phyloP scores from a whole-genome alignment of 2,888 invertebrate genomes.

The Trichopria drosophilae region DNA sequence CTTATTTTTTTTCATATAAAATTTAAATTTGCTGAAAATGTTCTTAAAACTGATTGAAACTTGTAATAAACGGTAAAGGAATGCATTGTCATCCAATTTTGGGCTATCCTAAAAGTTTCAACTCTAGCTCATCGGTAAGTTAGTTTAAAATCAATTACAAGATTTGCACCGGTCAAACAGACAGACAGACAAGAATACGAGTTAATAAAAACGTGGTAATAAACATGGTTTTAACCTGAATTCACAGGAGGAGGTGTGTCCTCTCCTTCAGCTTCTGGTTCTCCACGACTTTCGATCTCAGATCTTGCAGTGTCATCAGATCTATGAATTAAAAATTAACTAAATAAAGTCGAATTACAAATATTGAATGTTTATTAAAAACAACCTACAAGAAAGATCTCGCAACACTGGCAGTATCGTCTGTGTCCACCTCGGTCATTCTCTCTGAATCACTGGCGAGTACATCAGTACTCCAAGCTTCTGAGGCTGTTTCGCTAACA shows the following conservation, averaged over 20 bases:
- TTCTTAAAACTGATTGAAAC: too few species aligned
- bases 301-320: conserved; percentile 76
- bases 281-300: conserved; percentile 61
- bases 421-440: conserved; percentile 81
- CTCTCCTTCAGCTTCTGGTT: conserved; percentile 58
- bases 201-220: not conserved
- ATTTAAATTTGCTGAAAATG: too few species aligned
- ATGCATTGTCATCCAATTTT: too few species aligned
- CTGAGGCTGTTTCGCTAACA: conserved; percentile 89
- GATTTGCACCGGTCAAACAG: too few species aligned
- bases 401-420: conserved; percentile 68
- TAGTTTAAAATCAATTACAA: too few species aligned
- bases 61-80: too few species aligned
- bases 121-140: too few species aligned
- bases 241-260: conserved; percentile 51
- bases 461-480: conserved; percentile 98
- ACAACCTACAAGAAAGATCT: conserved; percentile 49
- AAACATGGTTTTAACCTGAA: conserved; percentile 41
- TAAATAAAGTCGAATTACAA: conserved; percentile 1
- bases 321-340: conserved; percentile 50
- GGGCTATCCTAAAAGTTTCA: too few species aligned
- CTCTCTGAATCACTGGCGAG: conserved; percentile 90
- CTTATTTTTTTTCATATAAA: too few species aligned
- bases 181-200: too few species aligned
- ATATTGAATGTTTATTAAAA: not conserved